A percentile compares a stretch with the other conserved stretches of the same genome.
Conservation (phyloP, 2,797 vertebrate species). For the Ptychobarbus kaznakovi region DNA sequence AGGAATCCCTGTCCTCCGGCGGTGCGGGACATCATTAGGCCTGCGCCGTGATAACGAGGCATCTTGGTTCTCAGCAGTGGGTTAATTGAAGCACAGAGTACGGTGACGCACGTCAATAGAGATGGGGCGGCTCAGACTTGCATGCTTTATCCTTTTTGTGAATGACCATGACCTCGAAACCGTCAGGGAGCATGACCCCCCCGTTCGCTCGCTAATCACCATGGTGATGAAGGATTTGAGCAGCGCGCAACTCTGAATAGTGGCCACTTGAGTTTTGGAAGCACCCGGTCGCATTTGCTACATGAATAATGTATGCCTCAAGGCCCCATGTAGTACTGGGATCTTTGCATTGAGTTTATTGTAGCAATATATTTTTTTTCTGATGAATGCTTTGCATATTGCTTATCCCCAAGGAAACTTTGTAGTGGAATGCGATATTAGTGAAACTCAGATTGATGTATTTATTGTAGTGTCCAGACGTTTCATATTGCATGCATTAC, state of each 20-base stretch:
- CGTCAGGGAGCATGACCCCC: constrained; percentile 50
- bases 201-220: constrained; percentile 75
- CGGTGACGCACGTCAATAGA: constrained; percentile 42
- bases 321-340: constrained; percentile 64
- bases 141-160: constrained; percentile 64
- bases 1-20: constrained; percentile 36
- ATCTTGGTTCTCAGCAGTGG: constrained; percentile 71
- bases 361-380: constrained; percentile 46
- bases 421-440: constrained; percentile 6
- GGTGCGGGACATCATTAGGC: constrained; percentile 71
- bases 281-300: constrained; percentile 60
- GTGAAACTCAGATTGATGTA: constrained; percentile 15
- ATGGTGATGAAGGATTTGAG: constrained; percentile 67
- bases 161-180: constrained; percentile 67
- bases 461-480: constrained; percentile 31
- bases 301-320: constrained; percentile 71
- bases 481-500: constrained; percentile 9
- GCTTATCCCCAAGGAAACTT: constrained; percentile 36
- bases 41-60: constrained; percentile 70
- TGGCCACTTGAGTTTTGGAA: constrained; percentile 73
- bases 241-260: constrained; percentile 64
- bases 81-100: constrained; percentile 75
- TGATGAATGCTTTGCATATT: constrained; percentile 44
- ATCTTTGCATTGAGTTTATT: constrained; percentile 69
- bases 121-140: not conserved